Evolutionary conservation across 2,113 vertebrate genomes (phyloP).

Genomic region (Setophaga coronata): DNA sequence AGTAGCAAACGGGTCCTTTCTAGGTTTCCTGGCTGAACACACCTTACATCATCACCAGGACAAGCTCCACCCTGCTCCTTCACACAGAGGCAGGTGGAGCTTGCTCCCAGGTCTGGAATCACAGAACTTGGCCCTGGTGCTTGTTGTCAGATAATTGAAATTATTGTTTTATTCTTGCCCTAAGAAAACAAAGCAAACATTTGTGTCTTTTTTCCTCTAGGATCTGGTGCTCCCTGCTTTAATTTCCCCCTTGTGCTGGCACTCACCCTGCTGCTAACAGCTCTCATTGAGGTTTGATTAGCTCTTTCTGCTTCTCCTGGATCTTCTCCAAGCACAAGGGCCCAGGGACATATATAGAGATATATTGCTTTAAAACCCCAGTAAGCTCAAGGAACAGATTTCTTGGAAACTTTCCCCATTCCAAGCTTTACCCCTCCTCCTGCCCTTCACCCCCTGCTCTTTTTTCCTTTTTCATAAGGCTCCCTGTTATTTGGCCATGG

Average conservation of each 20-base stretch:
- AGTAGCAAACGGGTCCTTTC: background rate
- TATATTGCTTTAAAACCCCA: slow-evolving; percentile 58
- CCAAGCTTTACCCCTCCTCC: slow-evolving; percentile 28
- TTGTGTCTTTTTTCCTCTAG: background rate
- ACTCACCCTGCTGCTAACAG: slow-evolving; percentile 33
- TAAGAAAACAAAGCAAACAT: background rate
- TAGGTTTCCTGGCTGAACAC: background rate
- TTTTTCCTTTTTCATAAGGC: slow-evolving; percentile 45
- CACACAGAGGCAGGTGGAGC: background rate
- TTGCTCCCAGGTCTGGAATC: background rate
- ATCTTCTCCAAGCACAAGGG: slow-evolving; percentile 46
- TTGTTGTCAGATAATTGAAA: background rate
- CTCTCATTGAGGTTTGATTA: slow-evolving; percentile 51
- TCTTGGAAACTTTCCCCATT: slow-evolving; percentile 56
- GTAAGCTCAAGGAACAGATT: slow-evolving; percentile 20
- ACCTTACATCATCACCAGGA: background rate
- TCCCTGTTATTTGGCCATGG: slow-evolving; percentile 30
- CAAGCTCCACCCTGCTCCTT: background rate
- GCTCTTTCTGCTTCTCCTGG: slow-evolving; percentile 61
- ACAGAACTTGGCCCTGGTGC: background rate
- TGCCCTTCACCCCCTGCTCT: background rate
- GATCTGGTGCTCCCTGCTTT: background rate
- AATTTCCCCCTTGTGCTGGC: slow-evolving; percentile 35
- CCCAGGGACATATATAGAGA: slow-evolving; percentile 60
- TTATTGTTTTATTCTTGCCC: background rate